Evolutionary conservation across 2,888 invertebrate genomes (phyloP), one percentile per base, ranked within the genome.

Genomic region (Trichogramma evanescens): DNA sequence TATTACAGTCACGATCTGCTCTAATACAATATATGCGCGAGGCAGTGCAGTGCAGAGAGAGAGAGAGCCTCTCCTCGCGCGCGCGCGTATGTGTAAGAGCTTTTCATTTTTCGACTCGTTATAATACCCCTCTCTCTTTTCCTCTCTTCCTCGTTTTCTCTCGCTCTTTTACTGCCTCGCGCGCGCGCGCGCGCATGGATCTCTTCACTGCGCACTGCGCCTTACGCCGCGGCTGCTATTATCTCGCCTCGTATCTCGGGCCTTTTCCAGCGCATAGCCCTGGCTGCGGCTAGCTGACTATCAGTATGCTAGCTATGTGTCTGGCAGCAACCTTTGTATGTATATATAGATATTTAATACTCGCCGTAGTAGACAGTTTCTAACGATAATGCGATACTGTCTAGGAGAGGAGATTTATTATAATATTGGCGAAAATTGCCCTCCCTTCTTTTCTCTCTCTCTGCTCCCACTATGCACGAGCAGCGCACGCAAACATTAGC

Each of bases 1-100:
- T 70, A 72, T 74, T 72, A 73, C 68, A 69, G 70, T 68, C 68
- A 64, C 59, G 26, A 26, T 26, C 26, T 26, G 26, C 26, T 26
- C 26, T 26, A 26, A 26, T 26, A 26, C 26, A 26, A 26, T 26
- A 26, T 26, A 26, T 26, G 26, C 26, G 26, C 26, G 65, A 63
- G 63, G 48, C 58, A 53, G 60, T 46, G 46, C 46, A n/a, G 50
- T 54, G 58, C 55, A 53, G 64, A 57, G 54, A 59, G 61, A 53
- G 64, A 57, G 54, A 59, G 61, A 13, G 48, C 48, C 48, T 13
- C 48, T 13, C 10, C 6, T 10, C 41, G n/a, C 9, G 3, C 5
- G 46, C 10, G 40, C 2, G 43, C 39, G 42, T 26, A 26, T 26
- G 26, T 26, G 26, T 26, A 26, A 8, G 26, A 42, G 56, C 63